Evolutionary conservation across 64 coral and sea anemone species (phyloP), one percentile per base, ranked within the genome.

Genomic region (Montipora sp.): DNA sequence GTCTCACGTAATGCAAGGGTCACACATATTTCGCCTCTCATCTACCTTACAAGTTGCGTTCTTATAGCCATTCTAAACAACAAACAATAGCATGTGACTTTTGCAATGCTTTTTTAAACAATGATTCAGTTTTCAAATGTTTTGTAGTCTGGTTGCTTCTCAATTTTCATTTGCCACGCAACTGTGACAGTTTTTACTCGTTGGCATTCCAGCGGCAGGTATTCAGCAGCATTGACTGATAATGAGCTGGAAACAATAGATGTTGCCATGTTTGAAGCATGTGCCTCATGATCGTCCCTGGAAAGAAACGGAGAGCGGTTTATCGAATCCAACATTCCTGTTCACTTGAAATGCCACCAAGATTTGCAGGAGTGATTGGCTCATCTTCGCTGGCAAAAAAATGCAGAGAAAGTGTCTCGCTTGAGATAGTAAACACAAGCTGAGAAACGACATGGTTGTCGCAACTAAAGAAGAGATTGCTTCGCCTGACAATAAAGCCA

Each of bases 401-500:
- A 67, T 12, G 18, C 63, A 4, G 8, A 67, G 63, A 67, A 71
- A 71, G 67, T 71, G 67, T 21, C 67, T 71, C 19, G 2, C 67
- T 71, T 71, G 67, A 71, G 20, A 71, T 22, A 19, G 67, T 71
- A 71, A 71, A 71, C 67, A 24, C 23, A 14, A 19, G 67, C 67
- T 71, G 67, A 71, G n/a, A 71, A 71, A 71, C 67, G 67, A 71
- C 0, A 14, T 3, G 67, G 19, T 71, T 23, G 67, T 71, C 18
- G 67, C 67, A 9, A 71, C 67, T 71, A 19, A 71, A 71, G 67
- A 71, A 23, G 67, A 71, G 67, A 71, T 71, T 71, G 67, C 67
- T 23, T 23, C 8, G 20, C 67, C 20, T 14, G 67, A 71, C 14
- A 14, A 71, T 71, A 23, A 71, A 22, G 67, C 67, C 67, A 22